These are phyloP conservation scores for Syrrhaptes paradoxus DNA, from an alignment of 2,113 vertebrate species.

Conservation along the genomic window DNA sequence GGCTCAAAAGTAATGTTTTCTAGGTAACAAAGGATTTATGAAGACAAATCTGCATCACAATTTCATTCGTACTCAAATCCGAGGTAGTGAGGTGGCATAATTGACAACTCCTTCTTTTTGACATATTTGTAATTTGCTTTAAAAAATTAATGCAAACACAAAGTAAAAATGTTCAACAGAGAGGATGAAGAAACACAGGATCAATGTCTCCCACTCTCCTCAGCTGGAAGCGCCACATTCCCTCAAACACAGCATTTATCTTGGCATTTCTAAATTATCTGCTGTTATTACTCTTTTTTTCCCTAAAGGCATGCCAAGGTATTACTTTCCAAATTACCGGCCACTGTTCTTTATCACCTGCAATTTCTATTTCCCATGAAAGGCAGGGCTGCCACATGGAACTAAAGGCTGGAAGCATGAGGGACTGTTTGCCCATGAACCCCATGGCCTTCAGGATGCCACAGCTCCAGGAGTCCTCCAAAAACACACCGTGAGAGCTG, in stretches of 20 bases:
- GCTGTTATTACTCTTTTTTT: background rate
- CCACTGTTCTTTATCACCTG: conserved; percentile 61
- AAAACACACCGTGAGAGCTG: background rate
- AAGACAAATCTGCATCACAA: background rate
- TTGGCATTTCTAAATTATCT: background rate
- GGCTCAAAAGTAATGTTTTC: background rate
- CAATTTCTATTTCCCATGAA: conserved; percentile 11
- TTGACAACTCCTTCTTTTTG: conserved; percentile 1
- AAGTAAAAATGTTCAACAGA: conserved; percentile 1
- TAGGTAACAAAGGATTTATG: background rate
- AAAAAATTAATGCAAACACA: conserved; percentile 33
- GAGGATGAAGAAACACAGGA: background rate
- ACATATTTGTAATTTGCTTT: conserved; percentile 23
- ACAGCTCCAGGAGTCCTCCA: background rate
- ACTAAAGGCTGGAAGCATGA: background rate
- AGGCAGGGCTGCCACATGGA: conserved; percentile 10
- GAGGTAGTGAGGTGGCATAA: background rate
- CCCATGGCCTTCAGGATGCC: background rate
- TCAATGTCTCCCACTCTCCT: background rate
- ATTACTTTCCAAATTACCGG: conserved; percentile 22
- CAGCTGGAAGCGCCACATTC: background rate
- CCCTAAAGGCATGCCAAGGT: background rate
- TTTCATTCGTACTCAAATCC: conserved; percentile 18
- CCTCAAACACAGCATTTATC: background rate
- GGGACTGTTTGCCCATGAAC: background rate